Conservation (phyloP, 2,797 vertebrate genomes). For the Brotula barbata region DNA sequence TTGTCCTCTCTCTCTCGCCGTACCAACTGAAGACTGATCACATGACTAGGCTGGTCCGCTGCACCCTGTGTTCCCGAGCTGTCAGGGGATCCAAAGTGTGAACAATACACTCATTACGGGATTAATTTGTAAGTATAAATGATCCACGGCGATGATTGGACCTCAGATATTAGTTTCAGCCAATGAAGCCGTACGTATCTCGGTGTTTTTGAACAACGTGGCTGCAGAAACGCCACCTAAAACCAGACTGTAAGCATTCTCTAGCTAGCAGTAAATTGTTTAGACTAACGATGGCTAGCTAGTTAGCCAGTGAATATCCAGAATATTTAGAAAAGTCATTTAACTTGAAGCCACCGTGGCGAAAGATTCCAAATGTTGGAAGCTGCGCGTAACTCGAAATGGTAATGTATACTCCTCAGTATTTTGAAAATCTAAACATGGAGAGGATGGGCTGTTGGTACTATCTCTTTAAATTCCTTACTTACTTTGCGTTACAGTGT, state of each 20-base stretch:
- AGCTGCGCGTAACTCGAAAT: no score
- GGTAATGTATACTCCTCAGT: no score
- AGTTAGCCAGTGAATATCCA: not conserved
- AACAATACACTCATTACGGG: conserved; percentile 20
- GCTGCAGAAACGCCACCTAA: conserved; percentile 1
- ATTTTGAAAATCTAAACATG: no score
- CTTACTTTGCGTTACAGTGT: no score
- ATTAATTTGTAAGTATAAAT: conserved; percentile 44
- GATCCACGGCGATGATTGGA: not conserved
- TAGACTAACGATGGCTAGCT: not conserved
- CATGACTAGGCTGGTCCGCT: conserved; percentile 66
- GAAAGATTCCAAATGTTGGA: no score
- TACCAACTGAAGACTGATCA: conserved; percentile 56
- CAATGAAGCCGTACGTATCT: not conserved
- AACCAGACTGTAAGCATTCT: conserved; percentile 52
- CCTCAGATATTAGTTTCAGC: not conserved
- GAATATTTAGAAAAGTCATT: no score
- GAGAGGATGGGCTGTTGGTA: no score
- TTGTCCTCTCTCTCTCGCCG: conserved; percentile 50
- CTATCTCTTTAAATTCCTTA: no score
- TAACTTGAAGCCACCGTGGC: no score
- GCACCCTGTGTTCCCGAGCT: conserved; percentile 58
- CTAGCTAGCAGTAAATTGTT: conserved; percentile 51
- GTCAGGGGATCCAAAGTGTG: conserved; percentile 55
- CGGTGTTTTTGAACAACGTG: not conserved